phyloP scores from a whole-genome alignment of 2,113 vertebrate genomes.

The Corythornis cristatus region DNA sequence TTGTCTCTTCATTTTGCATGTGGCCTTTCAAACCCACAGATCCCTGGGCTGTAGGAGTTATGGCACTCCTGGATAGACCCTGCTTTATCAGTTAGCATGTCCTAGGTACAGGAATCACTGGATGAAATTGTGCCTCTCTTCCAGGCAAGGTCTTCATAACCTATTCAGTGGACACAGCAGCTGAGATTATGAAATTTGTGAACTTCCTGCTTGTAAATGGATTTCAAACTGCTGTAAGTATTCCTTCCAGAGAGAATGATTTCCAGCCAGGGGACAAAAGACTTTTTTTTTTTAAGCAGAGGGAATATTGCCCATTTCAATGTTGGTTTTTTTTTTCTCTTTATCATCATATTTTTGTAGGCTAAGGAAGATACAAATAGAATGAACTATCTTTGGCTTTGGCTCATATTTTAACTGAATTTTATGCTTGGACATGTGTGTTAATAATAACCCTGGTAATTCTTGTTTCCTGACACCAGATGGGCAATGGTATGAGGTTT shows the following conservation, averaged over 20 bases:
- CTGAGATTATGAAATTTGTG: slow-evolving; percentile 80
- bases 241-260: not conserved
- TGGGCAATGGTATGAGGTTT: not conserved
- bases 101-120: not conserved
- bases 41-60: not conserved
- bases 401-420: not conserved
- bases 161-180: slow-evolving; percentile 79
- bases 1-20: not conserved
- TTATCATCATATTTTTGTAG: not conserved
- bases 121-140: slow-evolving; percentile 14
- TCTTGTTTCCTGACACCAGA: not conserved
- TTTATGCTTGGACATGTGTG: not conserved
- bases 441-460: not conserved
- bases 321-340: not conserved
- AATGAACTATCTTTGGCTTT: not conserved
- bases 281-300: not conserved
- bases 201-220: slow-evolving; percentile 81
- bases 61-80: not conserved
- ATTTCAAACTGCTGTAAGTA: slow-evolving; percentile 84
- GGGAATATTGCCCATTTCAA: not conserved
- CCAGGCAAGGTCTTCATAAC: slow-evolving; percentile 85
- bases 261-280: not conserved
- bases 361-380: not conserved
- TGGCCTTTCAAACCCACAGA: not conserved
- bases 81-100: not conserved